Evolutionary conservation across 2,888 invertebrate species (phyloP), one percentile per base, ranked within the genome.

Genomic region (Lysandra bellargus): DNA sequence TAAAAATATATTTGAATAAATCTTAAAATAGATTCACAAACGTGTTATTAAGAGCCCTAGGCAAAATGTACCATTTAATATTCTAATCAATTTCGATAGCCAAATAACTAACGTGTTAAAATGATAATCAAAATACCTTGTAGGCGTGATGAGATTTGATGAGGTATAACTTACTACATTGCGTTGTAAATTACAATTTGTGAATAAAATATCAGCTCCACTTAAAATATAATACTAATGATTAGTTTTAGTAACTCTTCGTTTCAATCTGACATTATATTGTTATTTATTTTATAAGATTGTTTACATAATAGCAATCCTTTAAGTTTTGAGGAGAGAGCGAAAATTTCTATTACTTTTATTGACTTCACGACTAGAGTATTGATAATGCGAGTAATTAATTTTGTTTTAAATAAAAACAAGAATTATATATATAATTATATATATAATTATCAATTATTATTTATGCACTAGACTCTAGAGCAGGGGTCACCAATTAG

Each of bases 131-230:
- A 69, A 69, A 69, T 69, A 69, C 33, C 69, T 69, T 69, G 69
- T 69, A 69, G 69, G 69, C 69, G 69, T 69, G 69, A 69, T 69
- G 69, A 69, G 69, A 69, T 69, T 37, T 69, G 69, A 69, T 69
- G 69, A 69, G 69, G 37, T 69, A 37, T 37, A 69, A 69, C 69
- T 37, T 69, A 57, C 33, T 69, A 69, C 33, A 33, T 69, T 6
- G 33, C 69, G 33, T 37, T 33, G 69, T 69, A 37, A 69, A 69
- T 69, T 69, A 69, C 69, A 69, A 69, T 69, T 69, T 69, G 69
- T 69, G 69, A 69, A 69, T 69, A 69, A 69, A 69, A 69, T 37
- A 69, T 69, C 69, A 37, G 69, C 69, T 33, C 12, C 14, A 14
- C 69, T 37, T 69, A 33, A 61, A 69, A 33, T 69, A 69, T 37